Conservation (phyloP, 2,888 invertebrate genomes). For the Chymomyza fuscimana region DNA sequence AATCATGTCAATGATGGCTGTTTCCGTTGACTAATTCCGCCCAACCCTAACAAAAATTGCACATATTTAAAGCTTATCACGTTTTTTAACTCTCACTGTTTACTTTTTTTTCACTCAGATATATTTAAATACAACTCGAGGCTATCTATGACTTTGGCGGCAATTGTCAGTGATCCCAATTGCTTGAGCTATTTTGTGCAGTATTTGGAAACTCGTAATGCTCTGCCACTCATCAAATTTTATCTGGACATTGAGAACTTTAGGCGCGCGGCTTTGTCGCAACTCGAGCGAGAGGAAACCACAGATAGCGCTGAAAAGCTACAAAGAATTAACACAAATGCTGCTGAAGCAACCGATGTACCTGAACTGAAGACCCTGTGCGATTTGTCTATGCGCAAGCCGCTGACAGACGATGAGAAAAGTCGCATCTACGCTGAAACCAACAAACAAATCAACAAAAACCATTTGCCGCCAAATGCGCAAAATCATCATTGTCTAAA, state of each 20-base stretch:
- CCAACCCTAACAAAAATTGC: slow-evolving; percentile 21
- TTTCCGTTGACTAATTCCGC: neutral
- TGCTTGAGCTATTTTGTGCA: slow-evolving; percentile 91
- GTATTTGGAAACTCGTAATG: slow-evolving; percentile 89
- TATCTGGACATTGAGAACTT: slow-evolving; percentile 89
- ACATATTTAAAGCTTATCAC: slow-evolving; percentile 31
- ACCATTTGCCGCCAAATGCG: slow-evolving; percentile 14
- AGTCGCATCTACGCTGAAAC: slow-evolving; percentile 78
- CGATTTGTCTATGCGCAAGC: slow-evolving; percentile 78
- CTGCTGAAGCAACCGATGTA: slow-evolving; percentile 54
- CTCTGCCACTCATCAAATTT: slow-evolving; percentile 85
- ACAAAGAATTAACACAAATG: slow-evolving; percentile 4
- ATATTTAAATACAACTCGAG: slow-evolving; percentile 79
- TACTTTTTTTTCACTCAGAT: slow-evolving; percentile 45
- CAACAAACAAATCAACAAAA: slow-evolving; percentile 66
- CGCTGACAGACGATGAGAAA: slow-evolving; percentile 79
- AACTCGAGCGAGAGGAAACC: slow-evolving; percentile 56
- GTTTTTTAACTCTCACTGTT: slow-evolving; percentile 14
- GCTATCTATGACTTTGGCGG: slow-evolving; percentile 87
- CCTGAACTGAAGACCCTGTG: slow-evolving; percentile 78
- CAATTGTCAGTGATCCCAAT: slow-evolving; percentile 88
- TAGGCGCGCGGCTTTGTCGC: slow-evolving; percentile 78
- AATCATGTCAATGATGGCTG: neutral
- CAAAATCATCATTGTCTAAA: slow-evolving; percentile 31
- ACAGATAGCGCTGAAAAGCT: slow-evolving; percentile 16